Percentiles rank a stretch among this genome's conserved stretches.
Evolutionary conservation across 23 tunicate species (phyloP).

Genomic region (Styela clava): DNA sequence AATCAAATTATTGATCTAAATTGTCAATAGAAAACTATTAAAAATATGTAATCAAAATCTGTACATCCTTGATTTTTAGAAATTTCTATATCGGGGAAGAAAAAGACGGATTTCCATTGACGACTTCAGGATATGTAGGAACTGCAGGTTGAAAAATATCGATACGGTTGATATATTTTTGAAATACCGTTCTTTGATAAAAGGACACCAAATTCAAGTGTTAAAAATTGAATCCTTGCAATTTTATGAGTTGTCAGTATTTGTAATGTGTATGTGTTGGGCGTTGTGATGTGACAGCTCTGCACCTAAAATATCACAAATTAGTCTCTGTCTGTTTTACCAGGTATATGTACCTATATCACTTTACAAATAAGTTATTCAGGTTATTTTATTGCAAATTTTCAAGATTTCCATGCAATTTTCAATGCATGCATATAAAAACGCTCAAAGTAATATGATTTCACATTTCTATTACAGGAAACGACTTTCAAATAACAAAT

Average conservation of each 20-base stretch:
- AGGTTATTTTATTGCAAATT: no score
- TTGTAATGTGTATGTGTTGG: no score
- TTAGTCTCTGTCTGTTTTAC: no score
- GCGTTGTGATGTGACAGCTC: no score
- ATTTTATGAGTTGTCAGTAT: no score
- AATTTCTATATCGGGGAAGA: conserved; percentile 19
- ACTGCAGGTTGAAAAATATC: conserved; percentile 37
- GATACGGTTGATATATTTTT: not conserved
- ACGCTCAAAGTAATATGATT: not conserved
- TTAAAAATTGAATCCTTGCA: conserved; percentile 9
- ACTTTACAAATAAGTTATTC: no score
- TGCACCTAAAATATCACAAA: no score
- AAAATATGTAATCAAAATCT: not conserved
- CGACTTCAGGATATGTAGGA: conserved; percentile 25
- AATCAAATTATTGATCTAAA: not conserved
- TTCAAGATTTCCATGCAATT: no score
- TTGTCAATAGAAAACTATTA: not conserved
- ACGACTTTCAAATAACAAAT: not conserved
- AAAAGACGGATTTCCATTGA: conserved; percentile 6
- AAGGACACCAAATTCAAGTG: not conserved
- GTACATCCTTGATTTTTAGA: not conserved
- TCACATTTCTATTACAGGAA: not conserved
- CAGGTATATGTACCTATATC: no score
- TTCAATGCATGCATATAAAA: no score
- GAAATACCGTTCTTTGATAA: not conserved